These are phyloP conservation scores for Limenitis camilla DNA, from an alignment of 2,888 invertebrate species.

Conservation along the genomic window DNA sequence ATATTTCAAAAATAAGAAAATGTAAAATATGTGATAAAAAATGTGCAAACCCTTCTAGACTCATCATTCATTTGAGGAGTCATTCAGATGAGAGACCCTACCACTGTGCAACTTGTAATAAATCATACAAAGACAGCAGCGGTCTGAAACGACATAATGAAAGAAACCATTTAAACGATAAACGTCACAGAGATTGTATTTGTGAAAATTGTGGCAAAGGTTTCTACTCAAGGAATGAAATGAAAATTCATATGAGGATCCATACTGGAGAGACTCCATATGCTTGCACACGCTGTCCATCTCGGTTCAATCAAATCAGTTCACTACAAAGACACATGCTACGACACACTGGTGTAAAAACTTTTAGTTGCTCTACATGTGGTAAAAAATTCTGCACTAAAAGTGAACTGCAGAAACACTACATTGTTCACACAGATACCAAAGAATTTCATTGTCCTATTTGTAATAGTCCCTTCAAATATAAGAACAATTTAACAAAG, in stretches of 20 bases:
- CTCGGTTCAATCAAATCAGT: slow-evolving; percentile 48
- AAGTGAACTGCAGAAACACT: slow-evolving; percentile 48
- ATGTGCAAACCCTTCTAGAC: slow-evolving; percentile 41
- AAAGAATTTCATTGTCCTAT: slow-evolving; percentile 48
- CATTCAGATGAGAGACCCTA: slow-evolving; percentile 48
- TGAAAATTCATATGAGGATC: slow-evolving; percentile 49
- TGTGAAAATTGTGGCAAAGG: slow-evolving; percentile 62
- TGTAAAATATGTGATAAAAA: slow-evolving; percentile 43
- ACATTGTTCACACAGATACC: slow-evolving; percentile 43
- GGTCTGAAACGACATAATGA: slow-evolving; percentile 47
- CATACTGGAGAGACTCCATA: slow-evolving; percentile 64
- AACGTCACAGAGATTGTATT: slow-evolving; percentile 43
- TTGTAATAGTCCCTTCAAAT: slow-evolving; percentile 66
- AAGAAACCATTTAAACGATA: slow-evolving; percentile 38
- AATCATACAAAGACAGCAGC: slow-evolving; percentile 47
- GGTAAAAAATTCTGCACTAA: slow-evolving; percentile 52
- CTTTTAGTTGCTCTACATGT: slow-evolving; percentile 46
- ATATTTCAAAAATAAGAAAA: slow-evolving; percentile 11
- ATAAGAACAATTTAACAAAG: slow-evolving; percentile 64
- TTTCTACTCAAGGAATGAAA: slow-evolving; percentile 48
- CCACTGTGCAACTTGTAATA: slow-evolving; percentile 45
- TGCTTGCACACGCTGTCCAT: slow-evolving; percentile 43
- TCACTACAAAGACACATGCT: slow-evolving; percentile 46
- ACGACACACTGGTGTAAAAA: slow-evolving; percentile 45
- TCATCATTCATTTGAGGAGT: slow-evolving; percentile 45